Evolutionary conservation across 2,113 vertebrate genomes (phyloP), one percentile per base, ranked within the genome.

Genomic region (Thalassarche chlororhynchos): DNA sequence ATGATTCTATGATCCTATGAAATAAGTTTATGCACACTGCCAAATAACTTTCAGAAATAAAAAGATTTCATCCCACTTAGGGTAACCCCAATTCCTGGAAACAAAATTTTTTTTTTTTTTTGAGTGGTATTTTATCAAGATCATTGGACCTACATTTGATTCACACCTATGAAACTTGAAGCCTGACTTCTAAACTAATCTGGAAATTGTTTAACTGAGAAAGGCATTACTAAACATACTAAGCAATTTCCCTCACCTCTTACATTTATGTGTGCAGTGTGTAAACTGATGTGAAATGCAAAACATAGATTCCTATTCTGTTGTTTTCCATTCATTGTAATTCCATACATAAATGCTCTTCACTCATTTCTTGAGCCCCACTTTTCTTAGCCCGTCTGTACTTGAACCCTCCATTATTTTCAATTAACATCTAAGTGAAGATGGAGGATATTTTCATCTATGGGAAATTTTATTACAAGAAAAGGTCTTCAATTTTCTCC

Each of bases 391-490:
- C 29, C 77, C 14, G 5, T 79, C 89, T 96, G 13, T 60, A 70
- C 72, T 84, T 87, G 89, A 95, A 97, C 3, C 3, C 55, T 78
- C 13, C 3, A 25, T 65, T 97, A 90, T 90, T 97, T 98, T 94
- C 88, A 94, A 42, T 62, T 86, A 65, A 34, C 11, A 17, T 95
- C 66, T 75, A 88, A 92, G 54, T 25, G 14, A 96, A 96, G 92
- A 69, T 47, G 70, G 64, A 91, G 28, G 38, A 85, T 52, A 12
- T 86, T 96, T 96, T 90, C 69, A 92, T 80, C 47, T 97, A 57
- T 91, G 66, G 54, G 74, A 96, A 68, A 90, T 8, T 8, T 75
- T 87, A 54, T 25, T 26, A 72, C n/a, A 76, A 62, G 87, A 84
- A 96, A 96, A 97, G 62, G 70, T 95, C 75, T 86, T 81, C 29